Conservation (phyloP, 2,888 invertebrate species). For the Omphaloscelis lunosa region DNA sequence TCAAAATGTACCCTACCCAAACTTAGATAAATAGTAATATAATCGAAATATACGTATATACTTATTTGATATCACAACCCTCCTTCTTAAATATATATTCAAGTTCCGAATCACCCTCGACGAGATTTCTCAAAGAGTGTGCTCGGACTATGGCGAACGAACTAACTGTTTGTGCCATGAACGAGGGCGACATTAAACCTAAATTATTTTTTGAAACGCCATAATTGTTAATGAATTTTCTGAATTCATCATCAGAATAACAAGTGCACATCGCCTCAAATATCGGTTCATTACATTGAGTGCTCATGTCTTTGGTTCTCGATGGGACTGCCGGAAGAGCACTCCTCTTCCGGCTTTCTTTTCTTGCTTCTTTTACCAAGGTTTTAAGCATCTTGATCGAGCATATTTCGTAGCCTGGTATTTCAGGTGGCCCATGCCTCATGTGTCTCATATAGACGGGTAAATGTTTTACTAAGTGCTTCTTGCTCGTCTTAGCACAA, state of each 20-base stretch:
- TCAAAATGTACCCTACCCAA: not conserved
- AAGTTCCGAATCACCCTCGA: constrained; percentile 74
- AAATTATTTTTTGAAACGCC: not conserved
- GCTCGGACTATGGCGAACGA: constrained; percentile 77
- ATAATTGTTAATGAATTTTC: constrained; percentile 5
- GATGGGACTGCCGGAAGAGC: constrained; percentile 60
- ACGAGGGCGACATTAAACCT: not conserved
- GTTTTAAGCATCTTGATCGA: constrained; percentile 74
- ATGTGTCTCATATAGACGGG: constrained; percentile 85
- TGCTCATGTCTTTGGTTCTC: constrained; percentile 74
- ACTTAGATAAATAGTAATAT: constrained; percentile 11
- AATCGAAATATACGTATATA: not conserved
- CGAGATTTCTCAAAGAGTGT: constrained; percentile 73
- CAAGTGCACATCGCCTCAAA: constrained; percentile 81
- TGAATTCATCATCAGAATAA: constrained; percentile 51
- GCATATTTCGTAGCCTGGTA: constrained; percentile 81
- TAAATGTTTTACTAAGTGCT: constrained; percentile 80
- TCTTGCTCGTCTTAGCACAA: constrained; percentile 79
- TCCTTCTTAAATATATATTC: constrained; percentile 75
- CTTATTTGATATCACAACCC: constrained; percentile 19
- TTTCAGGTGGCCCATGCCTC: constrained; percentile 71
- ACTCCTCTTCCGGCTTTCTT: not conserved
- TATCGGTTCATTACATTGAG: constrained; percentile 78
- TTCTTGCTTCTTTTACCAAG: constrained; percentile 74
- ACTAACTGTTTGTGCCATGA: constrained; percentile 18